A percentile compares a stretch with the other conserved stretches of the same genome.
Evolutionary conservation across 2,888 invertebrate genomes (phyloP).

Genomic region (Bibio marci): DNA sequence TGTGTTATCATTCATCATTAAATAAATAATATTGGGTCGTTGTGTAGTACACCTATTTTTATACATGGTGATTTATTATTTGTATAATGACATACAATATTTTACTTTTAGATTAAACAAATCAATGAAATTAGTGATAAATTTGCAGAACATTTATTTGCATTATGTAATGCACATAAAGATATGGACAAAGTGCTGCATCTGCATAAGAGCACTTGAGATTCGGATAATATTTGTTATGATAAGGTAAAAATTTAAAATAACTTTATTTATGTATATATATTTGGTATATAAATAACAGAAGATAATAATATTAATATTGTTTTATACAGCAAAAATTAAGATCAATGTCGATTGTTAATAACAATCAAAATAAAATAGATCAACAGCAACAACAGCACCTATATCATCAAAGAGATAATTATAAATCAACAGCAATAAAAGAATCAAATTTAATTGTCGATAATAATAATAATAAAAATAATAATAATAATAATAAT

Average conservation of each 20-base stretch:
- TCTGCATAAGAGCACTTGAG: constrained; percentile 29
- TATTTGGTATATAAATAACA: constrained; percentile 1
- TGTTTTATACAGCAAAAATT: not conserved
- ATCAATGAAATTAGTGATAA: constrained; percentile 24
- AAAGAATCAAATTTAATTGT: too few species aligned
- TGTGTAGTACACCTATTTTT: not conserved
- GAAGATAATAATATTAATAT: not conserved
- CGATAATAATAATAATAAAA: too few species aligned
- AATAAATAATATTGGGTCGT: not conserved
- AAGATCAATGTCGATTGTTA: not conserved
- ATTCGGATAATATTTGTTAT: constrained; percentile 21
- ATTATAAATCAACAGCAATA: too few species aligned
- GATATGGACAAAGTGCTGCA: constrained; percentile 30
- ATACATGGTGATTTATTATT: not conserved
- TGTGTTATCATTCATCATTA: not conserved
- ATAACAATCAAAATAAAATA: not conserved
- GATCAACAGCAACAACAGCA: not conserved
- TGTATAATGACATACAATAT: too few species aligned
- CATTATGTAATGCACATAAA: constrained; percentile 26
- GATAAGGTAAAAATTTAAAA: too few species aligned
- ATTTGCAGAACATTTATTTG: constrained; percentile 26
- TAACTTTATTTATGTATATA: too few species aligned
- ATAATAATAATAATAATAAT: too few species aligned
- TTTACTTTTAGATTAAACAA: constrained; percentile 20
- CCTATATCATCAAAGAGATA: too few species aligned